Conservation (phyloP, 2,888 invertebrate genomes). For the Stenoptilia bipunctidactyla region DNA sequence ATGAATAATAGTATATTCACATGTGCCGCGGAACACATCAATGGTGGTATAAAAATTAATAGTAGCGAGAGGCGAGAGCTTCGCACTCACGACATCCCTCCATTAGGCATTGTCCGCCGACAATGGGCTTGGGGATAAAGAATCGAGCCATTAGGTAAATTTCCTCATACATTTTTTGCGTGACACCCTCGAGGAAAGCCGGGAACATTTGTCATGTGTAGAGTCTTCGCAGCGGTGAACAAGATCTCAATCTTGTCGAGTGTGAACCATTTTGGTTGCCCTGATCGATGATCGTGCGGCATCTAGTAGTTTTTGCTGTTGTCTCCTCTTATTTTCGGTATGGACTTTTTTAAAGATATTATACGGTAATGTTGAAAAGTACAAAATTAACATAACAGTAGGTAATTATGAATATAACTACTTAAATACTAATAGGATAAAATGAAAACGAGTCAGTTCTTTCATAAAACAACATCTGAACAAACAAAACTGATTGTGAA, state of each 20-base stretch:
- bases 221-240: constrained; percentile 14
- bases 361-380: too few relatives aligned
- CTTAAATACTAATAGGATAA: too few relatives aligned
- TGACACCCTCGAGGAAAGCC: constrained; percentile 46
- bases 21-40: neutral
- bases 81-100: constrained; percentile 65
- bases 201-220: constrained; percentile 10
- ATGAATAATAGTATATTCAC: neutral
- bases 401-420: too few relatives aligned
- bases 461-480: too few relatives aligned
- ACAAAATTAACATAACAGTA: too few relatives aligned
- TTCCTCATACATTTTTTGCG: constrained; percentile 70
- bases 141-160: constrained; percentile 71
- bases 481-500: too few relatives aligned
- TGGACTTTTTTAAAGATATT: too few relatives aligned
- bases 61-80: constrained; percentile 32
- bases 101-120: constrained; percentile 66
- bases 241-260: constrained; percentile 54
- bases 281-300: constrained; percentile 28
- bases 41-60: constrained; percentile 24
- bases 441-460: too few relatives aligned
- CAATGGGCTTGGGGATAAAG: constrained; percentile 65
- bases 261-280: constrained; percentile 36
- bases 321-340: too few relatives aligned
- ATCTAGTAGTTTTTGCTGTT: too few relatives aligned